These are phyloP conservation scores for Caretta caretta DNA, from an alignment of 2,113 vertebrate genomes.

Conservation along the genomic window DNA sequence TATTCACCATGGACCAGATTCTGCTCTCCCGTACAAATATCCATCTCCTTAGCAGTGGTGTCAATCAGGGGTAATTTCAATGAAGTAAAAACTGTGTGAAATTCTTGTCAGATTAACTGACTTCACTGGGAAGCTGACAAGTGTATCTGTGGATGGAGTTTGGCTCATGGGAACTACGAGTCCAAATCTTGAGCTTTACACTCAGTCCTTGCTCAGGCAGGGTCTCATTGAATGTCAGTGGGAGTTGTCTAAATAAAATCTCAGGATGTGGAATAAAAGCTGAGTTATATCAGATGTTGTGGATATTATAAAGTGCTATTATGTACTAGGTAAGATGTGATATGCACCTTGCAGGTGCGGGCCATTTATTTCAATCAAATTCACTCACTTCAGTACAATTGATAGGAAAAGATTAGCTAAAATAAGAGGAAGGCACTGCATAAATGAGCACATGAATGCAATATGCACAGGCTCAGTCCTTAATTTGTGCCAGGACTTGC, in stretches of 20 bases:
- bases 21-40: not conserved
- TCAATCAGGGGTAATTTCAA: not conserved
- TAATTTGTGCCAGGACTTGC: too few species aligned
- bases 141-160: fast-evolving
- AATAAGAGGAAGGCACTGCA: fast-evolving
- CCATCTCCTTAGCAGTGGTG: not conserved
- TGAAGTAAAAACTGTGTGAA: not conserved
- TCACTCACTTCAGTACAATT: not conserved
- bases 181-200: not conserved
- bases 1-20: not conserved
- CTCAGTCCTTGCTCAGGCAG: not conserved
- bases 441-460: not conserved
- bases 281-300: fast-evolving
- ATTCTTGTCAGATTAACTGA: not conserved
- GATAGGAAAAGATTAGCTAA: not conserved
- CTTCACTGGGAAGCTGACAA: not conserved
- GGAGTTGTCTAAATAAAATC: not conserved
- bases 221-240: not conserved
- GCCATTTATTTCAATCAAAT: fast-evolving
- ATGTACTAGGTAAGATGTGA: fast-evolving
- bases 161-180: not conserved
- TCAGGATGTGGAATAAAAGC: not conserved
- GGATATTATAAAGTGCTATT: fast-evolving
- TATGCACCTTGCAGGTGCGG: fast-evolving
- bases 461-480: too few species aligned